These are phyloP conservation scores for Cheirogaleus medius DNA, from an alignment of 2,113 vertebrate species.

Conservation along the genomic window DNA sequence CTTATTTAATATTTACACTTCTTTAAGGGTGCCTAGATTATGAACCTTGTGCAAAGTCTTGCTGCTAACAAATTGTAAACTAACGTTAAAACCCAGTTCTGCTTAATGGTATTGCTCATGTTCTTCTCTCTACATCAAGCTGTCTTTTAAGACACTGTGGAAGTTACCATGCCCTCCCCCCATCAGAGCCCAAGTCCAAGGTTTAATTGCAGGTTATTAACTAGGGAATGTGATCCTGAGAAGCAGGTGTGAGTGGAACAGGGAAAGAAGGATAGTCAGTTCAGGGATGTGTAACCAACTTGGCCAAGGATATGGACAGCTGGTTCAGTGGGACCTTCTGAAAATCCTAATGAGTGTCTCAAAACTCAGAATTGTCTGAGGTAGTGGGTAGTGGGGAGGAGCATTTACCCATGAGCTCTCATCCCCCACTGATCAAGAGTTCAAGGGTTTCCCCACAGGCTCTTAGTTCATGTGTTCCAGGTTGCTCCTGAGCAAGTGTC, in stretches of 20 bases:
- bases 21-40: neutral
- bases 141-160: neutral
- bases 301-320: neutral
- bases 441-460: neutral
- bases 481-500: neutral
- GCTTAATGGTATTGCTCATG: neutral
- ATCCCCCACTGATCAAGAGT: neutral
- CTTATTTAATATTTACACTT: neutral
- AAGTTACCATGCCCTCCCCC: neutral
- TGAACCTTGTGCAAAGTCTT: neutral
- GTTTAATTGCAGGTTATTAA: neutral
- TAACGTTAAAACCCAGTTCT: neutral
- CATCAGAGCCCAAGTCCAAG: neutral
- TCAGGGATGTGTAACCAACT: neutral
- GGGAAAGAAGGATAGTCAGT: neutral
- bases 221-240: neutral
- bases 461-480: neutral
- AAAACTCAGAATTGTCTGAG: neutral
- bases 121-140: neutral
- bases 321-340: neutral
- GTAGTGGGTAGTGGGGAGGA: too few species aligned
- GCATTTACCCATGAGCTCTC: neutral
- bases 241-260: neutral
- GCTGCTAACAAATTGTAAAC: neutral
- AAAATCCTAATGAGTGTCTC: neutral